Evolutionary conservation across 1,140 invertebrate genomes (phyloP), one percentile per base, ranked within the genome.

Genomic region (Bombus affinis): DNA sequence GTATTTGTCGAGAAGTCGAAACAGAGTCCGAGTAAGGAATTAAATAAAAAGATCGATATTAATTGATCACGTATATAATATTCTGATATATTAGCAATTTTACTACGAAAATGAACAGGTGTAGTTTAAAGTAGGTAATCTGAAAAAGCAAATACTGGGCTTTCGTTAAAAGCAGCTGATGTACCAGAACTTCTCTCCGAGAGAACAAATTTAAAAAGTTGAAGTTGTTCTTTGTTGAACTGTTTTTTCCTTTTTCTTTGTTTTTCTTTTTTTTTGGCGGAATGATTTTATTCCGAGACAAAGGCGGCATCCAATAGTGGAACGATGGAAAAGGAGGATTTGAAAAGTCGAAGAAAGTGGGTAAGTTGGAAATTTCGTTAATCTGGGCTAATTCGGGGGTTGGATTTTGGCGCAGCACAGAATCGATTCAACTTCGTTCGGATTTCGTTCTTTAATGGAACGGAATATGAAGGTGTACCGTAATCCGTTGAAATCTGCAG

Each of bases 371-470:
- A 76, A 83, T 83, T 66, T 74, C 35, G 32, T 76, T 83, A 77
- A 83, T 66, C 42, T 68, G 8, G 25, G 44, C 47, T 83, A 83
- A 83, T 68, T 62, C 53, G 39, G 35, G 22, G 12, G 22, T 4
- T 28, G 32, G 66, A 37, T 71, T 66, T 68, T 65, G 81, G 32
- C 72, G 6, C 35, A 32, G 42, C 10, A 3, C 3, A 28, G 62
- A n/a, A n/a, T 68, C 59, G 42, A 77, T 83, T 76, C 15, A 8
- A 68, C 44, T 77, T 68, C 65, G 47, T 68, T 39, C 73, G n/a
- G 62, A 83, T 76, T 83, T 77, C 75, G 65, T 77, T 76, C 75
- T 66, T 82, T 75, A 62, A 74, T 37, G 44, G n/a, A 39, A 82
- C 39, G 42, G 59, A 32, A 35, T n/a, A 28, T 44, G 72, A 65